Evolutionary conservation across 2,888 invertebrate genomes (phyloP), one percentile per base, ranked within the genome.

Genomic region (Callyntrura guangdongensis): DNA sequence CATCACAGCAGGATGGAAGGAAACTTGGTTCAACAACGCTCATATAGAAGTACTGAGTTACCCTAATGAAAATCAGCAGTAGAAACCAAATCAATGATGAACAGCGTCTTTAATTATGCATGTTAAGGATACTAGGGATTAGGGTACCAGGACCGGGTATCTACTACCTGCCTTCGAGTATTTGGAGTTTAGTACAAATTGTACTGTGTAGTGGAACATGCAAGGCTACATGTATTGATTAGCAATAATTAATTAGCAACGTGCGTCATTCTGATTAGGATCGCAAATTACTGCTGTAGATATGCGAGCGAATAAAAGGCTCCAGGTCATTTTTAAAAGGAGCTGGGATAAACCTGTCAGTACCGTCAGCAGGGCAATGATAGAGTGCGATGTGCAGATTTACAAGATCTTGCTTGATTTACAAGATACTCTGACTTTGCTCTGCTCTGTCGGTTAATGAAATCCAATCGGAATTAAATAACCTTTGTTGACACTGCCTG

Each of bases 1-100:
- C 36, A 36, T 2, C 36, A 36, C 36, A 36, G 36, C 36, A 36
- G 36, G 36, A 36, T 36, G 36, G 36, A 36, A 36, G 36, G 36
- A 36, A 36, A 36, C 36, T 2, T 36, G 36, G 36, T 36, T 36
- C 3, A 36, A 36, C 36, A 36, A 36, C 36, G 3, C 20, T 12
- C 20, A 36, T 69, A 1, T 64, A 22, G 22, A 2, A 64, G 69
- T n/a, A 36, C 36, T 69, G 17, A n/a, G 14, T 14, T 14, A 53
- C n/a, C 1, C 36, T 69, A 8, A 47, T 0, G 2, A 72, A 45
- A 72, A 47, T 72, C 72, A 47, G 72, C 45, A 72, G 72, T 47
- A 20, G 45, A 17, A 5, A 45, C 20, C 17, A 47, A n/a, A 77
- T 49, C 74, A 12, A 49, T 77, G 49, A 77, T 20, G 49, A 77